These are phyloP conservation scores for Eumerus sabulonum DNA, from an alignment of 2,888 invertebrate genomes.

Conservation along the genomic window DNA sequence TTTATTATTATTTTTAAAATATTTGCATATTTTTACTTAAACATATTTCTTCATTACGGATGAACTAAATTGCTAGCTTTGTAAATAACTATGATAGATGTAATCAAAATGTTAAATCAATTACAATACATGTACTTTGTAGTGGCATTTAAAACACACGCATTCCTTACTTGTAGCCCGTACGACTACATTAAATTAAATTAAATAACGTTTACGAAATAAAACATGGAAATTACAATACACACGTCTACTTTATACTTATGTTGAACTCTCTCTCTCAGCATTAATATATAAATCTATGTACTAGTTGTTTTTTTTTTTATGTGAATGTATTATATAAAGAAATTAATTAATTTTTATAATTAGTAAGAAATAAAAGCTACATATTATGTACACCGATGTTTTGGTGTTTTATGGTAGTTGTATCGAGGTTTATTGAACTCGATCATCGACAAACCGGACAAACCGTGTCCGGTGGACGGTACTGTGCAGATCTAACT, in stretches of 20 bases:
- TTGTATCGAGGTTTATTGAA: background rate
- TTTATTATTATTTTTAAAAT: background rate
- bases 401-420: background rate
- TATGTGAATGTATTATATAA: slow-evolving; percentile 58
- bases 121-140: slow-evolving; percentile 14
- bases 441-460: no score
- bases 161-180: slow-evolving; percentile 36
- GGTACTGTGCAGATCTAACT: no score
- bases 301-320: slow-evolving; percentile 51
- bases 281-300: slow-evolving; percentile 34
- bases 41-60: slow-evolving; percentile 46
- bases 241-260: slow-evolving; percentile 1
- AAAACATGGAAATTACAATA: slow-evolving; percentile 38
- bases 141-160: slow-evolving; percentile 31
- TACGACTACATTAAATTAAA: slow-evolving; percentile 19
- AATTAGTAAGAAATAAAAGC: slow-evolving; percentile 51
- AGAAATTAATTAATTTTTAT: slow-evolving; percentile 37
- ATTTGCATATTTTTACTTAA: slow-evolving; percentile 51
- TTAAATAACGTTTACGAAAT: background rate
- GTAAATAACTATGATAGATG: slow-evolving; percentile 50
- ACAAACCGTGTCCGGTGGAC: no score
- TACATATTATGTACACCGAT: background rate
- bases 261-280: slow-evolving; percentile 44
- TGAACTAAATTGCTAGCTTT: slow-evolving; percentile 49
- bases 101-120: slow-evolving; percentile 7